A percentile compares a stretch with the other conserved stretches of the same genome.
Evolutionary conservation across 2,797 vertebrate species (phyloP).

Genomic region (Myotis vivesi): DNA sequence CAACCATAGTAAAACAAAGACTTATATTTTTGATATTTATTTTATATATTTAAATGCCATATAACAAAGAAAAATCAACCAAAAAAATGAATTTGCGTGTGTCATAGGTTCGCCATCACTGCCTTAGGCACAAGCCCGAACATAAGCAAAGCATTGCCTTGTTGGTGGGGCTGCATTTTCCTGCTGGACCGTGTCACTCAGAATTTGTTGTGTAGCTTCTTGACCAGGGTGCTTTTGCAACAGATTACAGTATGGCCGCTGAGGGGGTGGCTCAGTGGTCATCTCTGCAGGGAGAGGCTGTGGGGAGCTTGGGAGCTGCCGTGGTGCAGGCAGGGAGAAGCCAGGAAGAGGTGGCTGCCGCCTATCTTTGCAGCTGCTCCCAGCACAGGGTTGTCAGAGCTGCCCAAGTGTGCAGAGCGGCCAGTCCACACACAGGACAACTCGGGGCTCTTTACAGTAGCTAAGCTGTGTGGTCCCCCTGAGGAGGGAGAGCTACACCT

Average conservation of each 20-base stretch:
- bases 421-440: fast-evolving
- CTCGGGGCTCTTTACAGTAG: not conserved
- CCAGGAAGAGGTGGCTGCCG: not conserved
- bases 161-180: not conserved
- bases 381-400: fast-evolving
- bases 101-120: too few relatives aligned
- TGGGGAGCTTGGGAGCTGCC: too few relatives aligned
- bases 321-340: too few relatives aligned
- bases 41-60: too few relatives aligned
- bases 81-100: too few relatives aligned
- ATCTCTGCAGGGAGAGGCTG: too few relatives aligned
- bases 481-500: not conserved
- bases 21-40: too few relatives aligned
- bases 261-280: not conserved
- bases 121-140: not conserved
- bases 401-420: not conserved
- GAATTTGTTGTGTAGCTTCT: not conserved
- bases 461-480: not conserved
- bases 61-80: too few relatives aligned
- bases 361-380: not conserved
- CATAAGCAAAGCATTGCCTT: not conserved
- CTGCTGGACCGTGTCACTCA: not conserved
- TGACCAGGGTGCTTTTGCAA: not conserved
- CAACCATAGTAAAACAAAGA: too few relatives aligned
- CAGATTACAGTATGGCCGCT: not conserved